These are phyloP conservation scores for Bufo gargarizans DNA, from an alignment of 2,113 vertebrate species.

Conservation along the genomic window DNA sequence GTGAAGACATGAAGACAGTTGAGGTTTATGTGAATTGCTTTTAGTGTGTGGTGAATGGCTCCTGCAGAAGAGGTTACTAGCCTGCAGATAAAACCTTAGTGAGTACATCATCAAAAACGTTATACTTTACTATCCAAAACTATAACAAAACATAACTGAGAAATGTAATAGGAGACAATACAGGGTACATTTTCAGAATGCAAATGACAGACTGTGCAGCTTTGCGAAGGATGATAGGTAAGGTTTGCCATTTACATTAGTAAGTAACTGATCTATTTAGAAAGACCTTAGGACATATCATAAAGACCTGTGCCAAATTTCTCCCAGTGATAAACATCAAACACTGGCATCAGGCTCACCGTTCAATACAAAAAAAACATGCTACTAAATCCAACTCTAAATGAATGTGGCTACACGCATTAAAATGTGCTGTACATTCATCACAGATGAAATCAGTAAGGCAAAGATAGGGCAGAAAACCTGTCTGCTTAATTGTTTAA, in stretches of 20 bases:
- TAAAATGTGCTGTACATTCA: background rate
- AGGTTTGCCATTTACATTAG: background rate
- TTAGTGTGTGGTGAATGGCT: background rate
- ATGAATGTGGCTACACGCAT: conserved; percentile 7
- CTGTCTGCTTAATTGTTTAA: conserved; percentile 8
- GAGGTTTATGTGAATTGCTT: conserved; percentile 14
- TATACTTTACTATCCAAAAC: background rate
- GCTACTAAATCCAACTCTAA: conserved; percentile 21
- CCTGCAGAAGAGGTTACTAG: conserved; percentile 25
- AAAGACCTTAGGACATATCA: background rate
- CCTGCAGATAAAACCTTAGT: conserved; percentile 29
- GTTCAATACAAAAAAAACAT: background rate
- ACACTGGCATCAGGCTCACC: background rate
- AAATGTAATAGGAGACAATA: background rate
- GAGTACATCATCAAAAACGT: background rate
- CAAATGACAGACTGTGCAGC: background rate
- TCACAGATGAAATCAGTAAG: background rate
- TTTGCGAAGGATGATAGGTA: background rate
- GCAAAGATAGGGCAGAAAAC: background rate
- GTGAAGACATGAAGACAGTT: conserved; percentile 13
- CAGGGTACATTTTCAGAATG: background rate
- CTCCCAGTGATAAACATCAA: conserved; percentile 4
- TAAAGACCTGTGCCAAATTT: background rate
- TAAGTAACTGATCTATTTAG: background rate
- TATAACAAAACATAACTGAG: no score